These are phyloP conservation scores for Psophia crepitans DNA, from an alignment of 2,113 vertebrate species.

Conservation along the genomic window DNA sequence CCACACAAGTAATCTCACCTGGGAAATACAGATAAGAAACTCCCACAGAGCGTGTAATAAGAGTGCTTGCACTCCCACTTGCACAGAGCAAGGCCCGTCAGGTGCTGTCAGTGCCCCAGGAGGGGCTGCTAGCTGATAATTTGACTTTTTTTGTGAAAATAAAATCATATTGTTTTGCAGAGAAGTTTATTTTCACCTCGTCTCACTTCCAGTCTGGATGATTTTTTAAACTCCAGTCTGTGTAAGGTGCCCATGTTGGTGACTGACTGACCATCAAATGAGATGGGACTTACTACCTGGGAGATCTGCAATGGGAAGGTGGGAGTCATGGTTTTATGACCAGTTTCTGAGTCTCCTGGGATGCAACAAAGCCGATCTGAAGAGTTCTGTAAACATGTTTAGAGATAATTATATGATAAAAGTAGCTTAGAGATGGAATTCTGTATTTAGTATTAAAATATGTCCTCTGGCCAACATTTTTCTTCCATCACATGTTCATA, in stretches of 20 bases:
- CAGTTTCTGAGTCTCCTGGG: background rate
- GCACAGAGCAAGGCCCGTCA: background rate
- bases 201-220: background rate
- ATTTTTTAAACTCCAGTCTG: background rate
- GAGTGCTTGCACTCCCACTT: background rate
- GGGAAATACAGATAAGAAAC: constrained; percentile 49
- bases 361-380: background rate
- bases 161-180: background rate
- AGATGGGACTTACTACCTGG: background rate
- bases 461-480: background rate
- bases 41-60: background rate
- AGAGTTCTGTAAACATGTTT: background rate
- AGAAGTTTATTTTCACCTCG: background rate
- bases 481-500: background rate
- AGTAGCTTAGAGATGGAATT: background rate
- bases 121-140: background rate
- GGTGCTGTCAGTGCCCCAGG: background rate
- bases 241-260: rapidly evolving
- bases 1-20: background rate
- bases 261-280: background rate
- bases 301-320: background rate
- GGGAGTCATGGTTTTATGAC: background rate
- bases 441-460: background rate
- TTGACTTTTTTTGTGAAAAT: background rate
- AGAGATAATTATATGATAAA: background rate